phyloP scores from a whole-genome alignment of 2,113 vertebrate genomes.

The Rhadina sibilatrix region DNA sequence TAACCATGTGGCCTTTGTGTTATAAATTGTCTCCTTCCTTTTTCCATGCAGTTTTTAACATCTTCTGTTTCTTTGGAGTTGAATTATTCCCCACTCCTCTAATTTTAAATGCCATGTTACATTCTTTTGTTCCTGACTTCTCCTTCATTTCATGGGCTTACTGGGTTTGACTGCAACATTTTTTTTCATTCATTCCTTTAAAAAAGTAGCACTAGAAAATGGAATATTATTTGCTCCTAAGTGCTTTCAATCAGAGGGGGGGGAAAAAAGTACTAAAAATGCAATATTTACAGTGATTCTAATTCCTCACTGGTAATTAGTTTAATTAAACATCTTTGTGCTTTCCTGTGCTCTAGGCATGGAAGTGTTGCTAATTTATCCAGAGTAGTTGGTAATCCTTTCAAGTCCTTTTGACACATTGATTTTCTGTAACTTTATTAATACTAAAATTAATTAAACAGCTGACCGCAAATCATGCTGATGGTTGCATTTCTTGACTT shows the following conservation, averaged over 20 bases:
- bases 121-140: background rate
- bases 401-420: constrained; percentile 50
- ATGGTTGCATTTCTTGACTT: constrained; percentile 22
- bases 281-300: constrained; percentile 10
- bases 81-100: background rate
- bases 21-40: background rate
- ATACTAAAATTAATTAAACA: constrained; percentile 52
- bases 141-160: background rate
- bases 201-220: background rate
- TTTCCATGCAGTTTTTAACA: background rate
- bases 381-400: constrained; percentile 34
- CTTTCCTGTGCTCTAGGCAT: constrained; percentile 7
- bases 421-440: constrained; percentile 60
- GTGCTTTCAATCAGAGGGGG: background rate
- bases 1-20: background rate
- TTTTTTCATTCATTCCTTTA: background rate
- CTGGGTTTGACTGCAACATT: background rate
- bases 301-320: constrained; percentile 37
- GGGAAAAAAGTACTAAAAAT: background rate
- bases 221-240: background rate
- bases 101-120: background rate
- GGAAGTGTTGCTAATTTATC: constrained; percentile 47
- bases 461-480: constrained; percentile 24
- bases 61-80: background rate
- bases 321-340: constrained; percentile 48